Percentiles rank a stretch among this genome's conserved stretches.
Evolutionary conservation across 2,797 vertebrate genomes (phyloP).

Genomic region (Manis javanica): DNA sequence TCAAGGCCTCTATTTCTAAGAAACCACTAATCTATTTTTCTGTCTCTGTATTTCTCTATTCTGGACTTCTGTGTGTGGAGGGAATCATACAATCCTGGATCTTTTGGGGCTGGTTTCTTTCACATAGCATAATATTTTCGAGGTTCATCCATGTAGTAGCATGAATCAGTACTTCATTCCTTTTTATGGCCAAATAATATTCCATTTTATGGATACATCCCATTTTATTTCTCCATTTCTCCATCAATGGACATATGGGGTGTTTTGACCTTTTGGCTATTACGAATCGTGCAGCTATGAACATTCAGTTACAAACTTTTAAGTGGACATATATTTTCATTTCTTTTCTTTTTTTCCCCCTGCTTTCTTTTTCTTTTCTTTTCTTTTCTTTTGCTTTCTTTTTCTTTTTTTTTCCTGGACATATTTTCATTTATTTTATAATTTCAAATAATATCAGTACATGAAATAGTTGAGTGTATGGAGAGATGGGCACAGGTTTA

Average conservation of each 20-base stretch:
- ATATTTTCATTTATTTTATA: background rate
- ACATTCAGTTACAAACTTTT: background rate
- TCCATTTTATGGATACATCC: accelerated
- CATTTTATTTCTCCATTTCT: background rate
- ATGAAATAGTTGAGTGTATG: background rate
- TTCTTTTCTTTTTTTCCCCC: background rate
- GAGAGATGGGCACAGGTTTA: background rate
- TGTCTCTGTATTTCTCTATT: background rate
- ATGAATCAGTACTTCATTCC: background rate
- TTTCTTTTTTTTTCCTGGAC: background rate
- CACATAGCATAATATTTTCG: background rate
- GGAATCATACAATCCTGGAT: accelerated
- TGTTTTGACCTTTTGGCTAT: background rate
- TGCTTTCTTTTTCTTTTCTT: background rate
- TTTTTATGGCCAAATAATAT: background rate
- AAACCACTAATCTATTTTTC: background rate
- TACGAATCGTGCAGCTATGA: background rate
- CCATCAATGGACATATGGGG: background rate
- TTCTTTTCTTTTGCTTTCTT: too few relatives aligned
- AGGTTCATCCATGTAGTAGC: background rate
- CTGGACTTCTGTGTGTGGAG: background rate
- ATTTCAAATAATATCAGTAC: background rate
- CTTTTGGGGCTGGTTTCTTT: background rate
- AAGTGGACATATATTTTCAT: background rate
- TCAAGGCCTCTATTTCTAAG: background rate